Percentiles rank a stretch among this genome's conserved stretches.
phyloP scores from a whole-genome alignment of 1,140 invertebrate species.

The Lethrus apterus region DNA sequence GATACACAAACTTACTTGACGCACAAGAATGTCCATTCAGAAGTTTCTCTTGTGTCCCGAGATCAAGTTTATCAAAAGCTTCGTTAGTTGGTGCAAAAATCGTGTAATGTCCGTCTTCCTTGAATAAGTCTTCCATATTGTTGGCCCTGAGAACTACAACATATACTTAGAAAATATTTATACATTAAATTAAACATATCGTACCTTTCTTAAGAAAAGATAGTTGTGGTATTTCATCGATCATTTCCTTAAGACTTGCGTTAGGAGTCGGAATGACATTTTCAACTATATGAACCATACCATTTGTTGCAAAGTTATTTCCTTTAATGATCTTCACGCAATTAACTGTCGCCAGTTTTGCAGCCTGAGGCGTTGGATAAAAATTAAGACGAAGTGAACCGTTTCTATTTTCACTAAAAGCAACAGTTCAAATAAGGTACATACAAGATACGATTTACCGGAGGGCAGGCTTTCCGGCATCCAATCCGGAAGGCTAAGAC shows the following conservation, averaged over 20 bases:
- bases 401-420: constrained; percentile 42
- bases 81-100: constrained; percentile 59
- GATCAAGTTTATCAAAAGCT: constrained; percentile 50
- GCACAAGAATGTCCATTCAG: constrained; percentile 44
- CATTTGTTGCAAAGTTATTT: constrained; percentile 53
- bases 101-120: constrained; percentile 50
- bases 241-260: constrained; percentile 41
- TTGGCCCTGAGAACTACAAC: constrained; percentile 43
- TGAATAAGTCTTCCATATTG: constrained; percentile 44
- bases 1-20: constrained; percentile 45
- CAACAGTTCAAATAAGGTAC: neutral
- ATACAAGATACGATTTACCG: neutral
- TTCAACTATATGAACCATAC: constrained; percentile 59
- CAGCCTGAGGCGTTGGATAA: constrained; percentile 44
- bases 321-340: constrained; percentile 45
- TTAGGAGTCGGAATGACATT: constrained; percentile 51
- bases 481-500: no score
- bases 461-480: no score
- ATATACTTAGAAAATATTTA: neutral
- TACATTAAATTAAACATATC: constrained; percentile 3
- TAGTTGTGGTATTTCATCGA: constrained; percentile 34
- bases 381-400: constrained; percentile 54
- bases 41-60: constrained; percentile 40
- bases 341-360: constrained; percentile 47
- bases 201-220: constrained; percentile 36